Percentiles rank a stretch among this genome's conserved stretches.
phyloP scores from a whole-genome alignment of 2,797 vertebrate species.

The Triplophysa yarkandensis region DNA sequence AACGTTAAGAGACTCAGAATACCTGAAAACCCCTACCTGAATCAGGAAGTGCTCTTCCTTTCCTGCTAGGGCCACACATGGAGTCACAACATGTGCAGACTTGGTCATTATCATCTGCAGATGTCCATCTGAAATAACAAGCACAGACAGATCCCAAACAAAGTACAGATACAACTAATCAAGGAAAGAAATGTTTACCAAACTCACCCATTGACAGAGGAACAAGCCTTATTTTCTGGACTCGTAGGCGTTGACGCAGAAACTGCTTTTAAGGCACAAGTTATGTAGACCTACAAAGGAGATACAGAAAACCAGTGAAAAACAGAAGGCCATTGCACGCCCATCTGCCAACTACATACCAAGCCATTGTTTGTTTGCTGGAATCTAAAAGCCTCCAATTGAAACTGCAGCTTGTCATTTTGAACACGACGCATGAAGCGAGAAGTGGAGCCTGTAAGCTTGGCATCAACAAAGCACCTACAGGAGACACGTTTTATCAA shows the following conservation, averaged over 20 bases:
- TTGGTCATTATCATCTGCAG: constrained; percentile 56
- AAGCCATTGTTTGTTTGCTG: constrained; percentile 6
- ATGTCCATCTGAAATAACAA: constrained; percentile 66
- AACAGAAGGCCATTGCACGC: no score
- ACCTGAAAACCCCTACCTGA: neutral
- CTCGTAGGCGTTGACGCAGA: constrained; percentile 9
- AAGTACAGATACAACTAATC: rapidly evolving
- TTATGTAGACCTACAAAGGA: constrained; percentile 67
- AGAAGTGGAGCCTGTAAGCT: constrained; percentile 65
- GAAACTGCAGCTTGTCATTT: constrained; percentile 65
- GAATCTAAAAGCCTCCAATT: constrained; percentile 73
- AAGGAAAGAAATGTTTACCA: no score
- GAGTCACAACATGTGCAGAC: constrained; percentile 65
- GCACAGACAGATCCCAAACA: rapidly evolving
- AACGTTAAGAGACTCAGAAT: neutral
- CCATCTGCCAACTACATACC: no score
- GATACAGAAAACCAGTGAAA: neutral
- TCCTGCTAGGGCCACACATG: constrained; percentile 46
- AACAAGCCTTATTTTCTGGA: constrained; percentile 66
- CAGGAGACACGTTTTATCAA: no score
- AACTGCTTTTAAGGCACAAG: constrained; percentile 70
- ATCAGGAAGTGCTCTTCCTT: neutral
- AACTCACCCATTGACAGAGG: constrained; percentile 62
- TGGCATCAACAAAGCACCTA: constrained; percentile 70
- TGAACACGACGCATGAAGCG: constrained; percentile 57